Base-by-base conservation (phyloP, 2,888 invertebrate species). In the Molanna angustata region DNA sequence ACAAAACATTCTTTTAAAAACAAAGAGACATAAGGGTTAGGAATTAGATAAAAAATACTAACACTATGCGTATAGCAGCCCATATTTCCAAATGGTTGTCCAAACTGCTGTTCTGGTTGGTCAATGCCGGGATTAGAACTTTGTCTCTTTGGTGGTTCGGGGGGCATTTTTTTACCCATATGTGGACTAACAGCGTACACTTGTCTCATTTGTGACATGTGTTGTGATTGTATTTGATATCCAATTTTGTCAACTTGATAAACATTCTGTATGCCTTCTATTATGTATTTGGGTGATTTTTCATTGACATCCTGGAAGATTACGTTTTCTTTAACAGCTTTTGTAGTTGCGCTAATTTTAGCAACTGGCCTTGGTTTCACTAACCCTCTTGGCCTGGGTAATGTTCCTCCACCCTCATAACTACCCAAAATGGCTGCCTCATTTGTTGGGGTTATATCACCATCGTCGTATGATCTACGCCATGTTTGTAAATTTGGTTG, bases 371-470 rank as follows among this genome's bases (percentile, higher is more conserved):
- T 78, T 3, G 91, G 90, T 55, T 90, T 82, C 18, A 90, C 88
- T 11, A 88, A 74, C 1, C 88, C 88, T 59, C 91, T 78, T 3
- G 92, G 93, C 49, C 94, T 82, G 0, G 94, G 93, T 56, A 94
- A 70, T 0, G 94, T 94, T 4, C 93, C 92, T 1, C 90, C 88
- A 0, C 90, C 90, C 62, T 87, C 87, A 62, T 76, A 75, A 55
- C 69, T 67, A 14, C 56, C 53, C 60, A 57, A 42, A 45, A 64
- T 62, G n/a, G 71, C 69, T 18, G 77, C 73, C 69, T 93, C 92
- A 66, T 93, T 93, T 41, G 93, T 93, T 11, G 89, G 88, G 22
- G 93, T 93, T 59, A 93, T 87, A 69, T 94, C 93, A 14, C 93
- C 93, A 66, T 93, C 93, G 68, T 93, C 92, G 68, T 89, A 90